Evolutionary conservation across 1,140 invertebrate genomes (phyloP).

Genomic region (Diabrotica virgifera): DNA sequence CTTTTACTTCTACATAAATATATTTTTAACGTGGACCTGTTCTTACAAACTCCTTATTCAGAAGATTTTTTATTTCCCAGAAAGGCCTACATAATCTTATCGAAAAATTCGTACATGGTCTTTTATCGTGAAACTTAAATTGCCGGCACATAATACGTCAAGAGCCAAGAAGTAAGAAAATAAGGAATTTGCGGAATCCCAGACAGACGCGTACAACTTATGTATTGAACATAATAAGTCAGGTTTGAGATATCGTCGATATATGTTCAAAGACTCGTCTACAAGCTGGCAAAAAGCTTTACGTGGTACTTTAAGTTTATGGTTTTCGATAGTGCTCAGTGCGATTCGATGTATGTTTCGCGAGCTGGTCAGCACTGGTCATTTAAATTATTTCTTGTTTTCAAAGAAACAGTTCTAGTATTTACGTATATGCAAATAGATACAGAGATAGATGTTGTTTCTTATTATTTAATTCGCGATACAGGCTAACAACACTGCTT

Average conservation of each 20-base stretch:
- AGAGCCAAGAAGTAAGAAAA: background rate
- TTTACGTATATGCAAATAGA: too few relatives aligned
- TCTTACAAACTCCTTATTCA: background rate
- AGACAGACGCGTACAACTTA: conserved; percentile 14
- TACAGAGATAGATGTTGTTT: too few relatives aligned
- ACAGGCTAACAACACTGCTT: too few relatives aligned
- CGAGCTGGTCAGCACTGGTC: conserved; percentile 13
- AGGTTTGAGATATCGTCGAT: conserved; percentile 26
- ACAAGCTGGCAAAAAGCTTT: conserved; percentile 34
- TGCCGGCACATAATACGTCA: conserved; percentile 3
- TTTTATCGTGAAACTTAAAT: conserved; percentile 1
- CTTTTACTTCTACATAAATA: too few relatives aligned
- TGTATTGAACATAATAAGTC: conserved; percentile 20
- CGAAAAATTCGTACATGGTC: background rate
- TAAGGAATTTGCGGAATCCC: conserved; percentile 9
- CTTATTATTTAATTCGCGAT: too few relatives aligned
- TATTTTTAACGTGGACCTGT: too few relatives aligned
- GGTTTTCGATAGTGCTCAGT: conserved; percentile 34
- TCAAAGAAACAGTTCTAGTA: background rate
- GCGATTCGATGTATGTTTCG: conserved; percentile 30
- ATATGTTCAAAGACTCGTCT: conserved; percentile 25
- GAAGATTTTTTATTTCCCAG: background rate
- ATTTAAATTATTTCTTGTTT: conserved; percentile 6
- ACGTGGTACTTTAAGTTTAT: conserved; percentile 40
- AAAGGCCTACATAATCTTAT: background rate